Conservation (phyloP, 2,888 invertebrate genomes). For the Athalia circularis region DNA sequence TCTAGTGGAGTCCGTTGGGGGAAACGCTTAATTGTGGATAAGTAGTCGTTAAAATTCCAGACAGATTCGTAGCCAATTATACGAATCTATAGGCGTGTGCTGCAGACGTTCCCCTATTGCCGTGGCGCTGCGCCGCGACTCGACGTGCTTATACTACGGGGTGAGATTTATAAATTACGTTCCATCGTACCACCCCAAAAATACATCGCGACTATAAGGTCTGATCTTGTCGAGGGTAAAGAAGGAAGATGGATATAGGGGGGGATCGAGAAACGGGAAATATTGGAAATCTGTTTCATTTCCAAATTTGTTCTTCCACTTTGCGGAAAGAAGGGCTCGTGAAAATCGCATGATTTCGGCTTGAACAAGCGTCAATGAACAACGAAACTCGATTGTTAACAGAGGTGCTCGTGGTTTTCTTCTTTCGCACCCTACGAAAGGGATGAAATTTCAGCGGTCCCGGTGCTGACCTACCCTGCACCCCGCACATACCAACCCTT, state of each 20-base stretch:
- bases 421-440: background rate
- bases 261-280: background rate
- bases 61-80: background rate
- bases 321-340: background rate
- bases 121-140: no score
- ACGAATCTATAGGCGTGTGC: no score
- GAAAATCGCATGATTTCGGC: slow-evolving; percentile 20
- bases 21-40: slow-evolving; percentile 4
- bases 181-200: background rate
- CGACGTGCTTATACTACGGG: background rate
- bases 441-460: slow-evolving; percentile 23
- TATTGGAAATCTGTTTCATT: slow-evolving; percentile 14
- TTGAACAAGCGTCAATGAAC: slow-evolving; percentile 19
- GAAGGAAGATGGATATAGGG: background rate
- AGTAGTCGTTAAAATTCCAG: slow-evolving; percentile 22
- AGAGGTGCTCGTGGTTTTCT: background rate
- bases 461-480: slow-evolving; percentile 10
- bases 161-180: background rate
- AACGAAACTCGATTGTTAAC: slow-evolving; percentile 24
- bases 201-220: background rate
- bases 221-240: background rate
- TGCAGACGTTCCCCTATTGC: no score
- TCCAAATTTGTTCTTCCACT: slow-evolving; percentile 20
- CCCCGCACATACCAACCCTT: background rate
- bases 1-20: background rate